Base-by-base conservation (phyloP, 2,888 invertebrate genomes). In the Mesopsocus fuscifrons region DNA sequence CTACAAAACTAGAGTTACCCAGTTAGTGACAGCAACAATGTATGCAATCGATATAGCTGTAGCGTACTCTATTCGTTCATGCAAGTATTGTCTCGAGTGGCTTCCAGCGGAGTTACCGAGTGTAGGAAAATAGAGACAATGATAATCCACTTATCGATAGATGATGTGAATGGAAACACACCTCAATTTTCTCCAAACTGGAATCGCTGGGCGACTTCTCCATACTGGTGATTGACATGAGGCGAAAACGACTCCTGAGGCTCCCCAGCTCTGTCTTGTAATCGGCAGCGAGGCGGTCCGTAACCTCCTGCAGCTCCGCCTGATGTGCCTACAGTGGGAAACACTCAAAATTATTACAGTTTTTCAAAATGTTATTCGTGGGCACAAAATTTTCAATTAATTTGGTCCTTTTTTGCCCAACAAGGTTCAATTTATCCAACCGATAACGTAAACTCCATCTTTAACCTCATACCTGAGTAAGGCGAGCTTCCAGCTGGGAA, bases 171-270 rank as follows among this genome's bases (percentile, higher is more conserved):
- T 15, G 2, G 30, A 42, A 47, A n/a, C n/a, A n/a, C 53, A 62
- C 62, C 57, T 80, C 80, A 16, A 77, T 72, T 59, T 77, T 79
- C 54, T 85, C 84, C 3, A 83, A 62, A 55, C 77, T 82, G 2
- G 73, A 72, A 51, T 84, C 82, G 4, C 81, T 81, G 0, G 81
- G 79, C 44, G 79, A 80, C 31, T 76, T 66, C 51, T 82, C 78
- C 71, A 79, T 76, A 38, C 72, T 74, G 8, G 72, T 72, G 46
- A 73, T 63, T 1, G 81, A 73, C 69, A 83, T 80, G 46, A 83
- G 62, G 47, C 65, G 63, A 48, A 61, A 65, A 26, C 67, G 54
- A 3, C 58, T 58, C 13, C 60, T 48, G 11, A 66, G 52, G 2
- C 56, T 55, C 43, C 60, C 61, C 13, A 66, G 50, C 48, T 64